Evolutionary conservation across 2,797 vertebrate species (phyloP).

Genomic region (Otolemur crassicaudatus): DNA sequence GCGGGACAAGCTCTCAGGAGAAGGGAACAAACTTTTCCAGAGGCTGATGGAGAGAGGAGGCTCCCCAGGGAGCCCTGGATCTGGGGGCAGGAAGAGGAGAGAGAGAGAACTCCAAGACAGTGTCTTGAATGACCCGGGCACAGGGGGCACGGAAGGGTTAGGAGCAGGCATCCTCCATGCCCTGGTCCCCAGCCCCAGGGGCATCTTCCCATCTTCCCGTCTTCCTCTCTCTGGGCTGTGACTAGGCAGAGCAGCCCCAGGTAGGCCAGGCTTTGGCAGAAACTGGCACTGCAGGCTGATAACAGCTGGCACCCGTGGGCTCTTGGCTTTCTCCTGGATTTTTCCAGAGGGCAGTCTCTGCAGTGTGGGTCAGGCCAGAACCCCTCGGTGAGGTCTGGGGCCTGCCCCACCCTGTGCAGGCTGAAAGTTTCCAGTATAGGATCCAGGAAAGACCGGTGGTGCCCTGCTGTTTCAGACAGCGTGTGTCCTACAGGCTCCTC

Average conservation of each 20-base stretch:
- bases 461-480: neutral
- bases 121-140: neutral
- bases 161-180: neutral
- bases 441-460: neutral
- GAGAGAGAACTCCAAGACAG: neutral
- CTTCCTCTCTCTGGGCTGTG: neutral
- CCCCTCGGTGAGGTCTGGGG: neutral
- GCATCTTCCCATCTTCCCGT: accelerated
- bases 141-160: accelerated
- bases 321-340: neutral
- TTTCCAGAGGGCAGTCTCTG: slow-evolving; percentile 33
- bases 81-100: neutral
- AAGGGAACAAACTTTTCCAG: neutral
- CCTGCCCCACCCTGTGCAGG: neutral
- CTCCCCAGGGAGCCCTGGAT: neutral
- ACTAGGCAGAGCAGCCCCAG: neutral
- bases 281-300: neutral
- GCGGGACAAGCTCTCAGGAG: neutral
- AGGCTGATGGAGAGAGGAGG: neutral
- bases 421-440: neutral
- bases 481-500: neutral
- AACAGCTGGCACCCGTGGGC: neutral
- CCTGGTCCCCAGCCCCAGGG: neutral
- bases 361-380: neutral
- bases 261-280: neutral